Percentiles rank a stretch among this genome's conserved stretches.
Evolutionary conservation across 2,888 invertebrate genomes (phyloP).

Genomic region (Xanthorhoe designata): DNA sequence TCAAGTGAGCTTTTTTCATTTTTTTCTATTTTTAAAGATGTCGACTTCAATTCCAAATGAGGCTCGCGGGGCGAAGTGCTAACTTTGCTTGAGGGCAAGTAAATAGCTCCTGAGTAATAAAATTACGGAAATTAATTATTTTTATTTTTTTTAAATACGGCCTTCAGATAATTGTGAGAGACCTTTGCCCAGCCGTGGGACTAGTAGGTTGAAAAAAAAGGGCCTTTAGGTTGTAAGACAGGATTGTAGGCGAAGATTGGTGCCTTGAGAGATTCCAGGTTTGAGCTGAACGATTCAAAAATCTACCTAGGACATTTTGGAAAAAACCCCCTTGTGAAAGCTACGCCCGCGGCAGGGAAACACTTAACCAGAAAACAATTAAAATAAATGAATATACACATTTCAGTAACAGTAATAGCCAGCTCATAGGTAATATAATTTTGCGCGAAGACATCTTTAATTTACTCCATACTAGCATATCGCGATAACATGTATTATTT

Average conservation of each 20-base stretch:
- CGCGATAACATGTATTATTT: constrained; percentile 73
- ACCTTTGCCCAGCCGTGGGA: too few species aligned
- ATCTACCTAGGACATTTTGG: too few species aligned
- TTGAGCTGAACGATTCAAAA: too few species aligned
- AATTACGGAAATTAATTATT: constrained; percentile 39
- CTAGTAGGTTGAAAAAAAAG: too few species aligned
- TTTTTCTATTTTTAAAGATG: constrained; percentile 46
- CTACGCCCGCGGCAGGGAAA: too few species aligned
- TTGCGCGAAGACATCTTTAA: constrained; percentile 1
- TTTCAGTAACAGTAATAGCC: too few species aligned
- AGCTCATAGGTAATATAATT: background rate
- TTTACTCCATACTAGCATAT: constrained; percentile 23
- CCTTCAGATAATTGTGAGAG: too few species aligned
- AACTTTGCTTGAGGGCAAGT: constrained; percentile 52
- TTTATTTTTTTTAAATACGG: constrained; percentile 6
- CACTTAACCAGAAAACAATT: background rate
- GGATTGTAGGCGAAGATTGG: too few species aligned
- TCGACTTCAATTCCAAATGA: constrained; percentile 61
- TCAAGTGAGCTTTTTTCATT: constrained; percentile 62
- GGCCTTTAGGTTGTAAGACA: background rate
- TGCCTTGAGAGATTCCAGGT: too few species aligned
- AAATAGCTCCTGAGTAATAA: constrained; percentile 46
- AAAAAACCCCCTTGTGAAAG: too few species aligned
- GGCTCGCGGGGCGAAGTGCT: constrained; percentile 52
- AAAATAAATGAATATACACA: background rate